These are phyloP conservation scores for Ormyrus thymus DNA, from an alignment of 2,888 invertebrate genomes.

Conservation along the genomic window DNA sequence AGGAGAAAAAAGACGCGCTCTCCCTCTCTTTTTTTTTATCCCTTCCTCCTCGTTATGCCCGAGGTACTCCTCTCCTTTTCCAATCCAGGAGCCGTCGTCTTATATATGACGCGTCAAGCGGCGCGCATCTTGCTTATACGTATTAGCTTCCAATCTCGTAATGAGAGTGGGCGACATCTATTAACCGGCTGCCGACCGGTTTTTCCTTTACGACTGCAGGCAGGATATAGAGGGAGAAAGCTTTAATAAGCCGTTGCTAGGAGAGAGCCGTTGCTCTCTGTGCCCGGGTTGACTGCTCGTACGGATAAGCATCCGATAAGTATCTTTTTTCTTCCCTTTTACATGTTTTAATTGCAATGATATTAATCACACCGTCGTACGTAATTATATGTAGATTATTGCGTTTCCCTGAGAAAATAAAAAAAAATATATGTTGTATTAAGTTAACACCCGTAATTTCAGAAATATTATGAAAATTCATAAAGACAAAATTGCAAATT, in stretches of 20 bases:
- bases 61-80: neutral
- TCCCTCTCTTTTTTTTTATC: no score
- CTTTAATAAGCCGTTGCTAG: constrained; percentile 40
- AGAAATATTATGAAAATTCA: neutral
- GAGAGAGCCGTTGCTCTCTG: constrained; percentile 23
- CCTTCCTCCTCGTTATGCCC: neutral
- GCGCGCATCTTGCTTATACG: constrained; percentile 9
- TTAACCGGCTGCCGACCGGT: constrained; percentile 52
- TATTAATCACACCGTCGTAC: constrained; percentile 47
- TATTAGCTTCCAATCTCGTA: constrained; percentile 52
- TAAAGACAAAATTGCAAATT: neutral
- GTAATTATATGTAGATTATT: constrained; percentile 53
- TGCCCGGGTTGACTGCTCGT: constrained; percentile 5
- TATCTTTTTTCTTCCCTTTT: constrained; percentile 37
- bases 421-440: constrained; percentile 18
- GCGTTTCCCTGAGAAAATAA: constrained; percentile 43
- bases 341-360: constrained; percentile 53
- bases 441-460: neutral
- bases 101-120: neutral
- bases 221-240: no score
- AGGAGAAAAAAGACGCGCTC: constrained; percentile 2
- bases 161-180: constrained; percentile 55
- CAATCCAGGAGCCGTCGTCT: constrained; percentile 19
- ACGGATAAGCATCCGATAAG: constrained; percentile 53
- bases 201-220: constrained; percentile 29